Conservation (phyloP, 64 coral and sea anemone species). For the Platygyra sinensis region DNA sequence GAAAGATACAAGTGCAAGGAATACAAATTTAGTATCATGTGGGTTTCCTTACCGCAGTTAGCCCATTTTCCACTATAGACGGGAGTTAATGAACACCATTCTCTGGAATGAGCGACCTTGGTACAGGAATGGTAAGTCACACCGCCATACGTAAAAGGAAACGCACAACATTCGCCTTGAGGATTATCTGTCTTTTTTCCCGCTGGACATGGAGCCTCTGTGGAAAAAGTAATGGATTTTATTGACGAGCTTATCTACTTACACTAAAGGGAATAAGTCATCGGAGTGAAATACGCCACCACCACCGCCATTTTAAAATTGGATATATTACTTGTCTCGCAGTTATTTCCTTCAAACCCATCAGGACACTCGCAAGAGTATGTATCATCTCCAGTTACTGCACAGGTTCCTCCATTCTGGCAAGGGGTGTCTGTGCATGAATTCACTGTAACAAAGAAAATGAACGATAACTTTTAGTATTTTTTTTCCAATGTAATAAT, state of each 20-base stretch:
- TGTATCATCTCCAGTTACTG: not conserved
- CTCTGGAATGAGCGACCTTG: not conserved
- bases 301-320: no score
- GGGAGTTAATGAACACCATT: not conserved
- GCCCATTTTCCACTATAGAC: not conserved
- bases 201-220: not conserved
- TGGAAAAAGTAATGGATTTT: no score
- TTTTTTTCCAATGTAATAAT: no score
- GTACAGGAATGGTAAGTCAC: not conserved
- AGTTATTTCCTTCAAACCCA: no score
- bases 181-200: not conserved
- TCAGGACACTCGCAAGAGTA: no score
- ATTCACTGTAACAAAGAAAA: no score
- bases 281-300: not conserved
- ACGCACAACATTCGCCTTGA: not conserved
- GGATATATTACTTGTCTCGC: no score
- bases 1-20: no score
- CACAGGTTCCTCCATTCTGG: no score
- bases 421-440: no score
- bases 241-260: not conserved
- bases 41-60: not conserved
- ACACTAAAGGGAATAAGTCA: not conserved
- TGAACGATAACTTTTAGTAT: no score
- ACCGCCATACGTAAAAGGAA: constrained; percentile 4
- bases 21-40: no score